phyloP scores from a whole-genome alignment of 2,113 vertebrate genomes.

The Thamnophis sirtalis region DNA sequence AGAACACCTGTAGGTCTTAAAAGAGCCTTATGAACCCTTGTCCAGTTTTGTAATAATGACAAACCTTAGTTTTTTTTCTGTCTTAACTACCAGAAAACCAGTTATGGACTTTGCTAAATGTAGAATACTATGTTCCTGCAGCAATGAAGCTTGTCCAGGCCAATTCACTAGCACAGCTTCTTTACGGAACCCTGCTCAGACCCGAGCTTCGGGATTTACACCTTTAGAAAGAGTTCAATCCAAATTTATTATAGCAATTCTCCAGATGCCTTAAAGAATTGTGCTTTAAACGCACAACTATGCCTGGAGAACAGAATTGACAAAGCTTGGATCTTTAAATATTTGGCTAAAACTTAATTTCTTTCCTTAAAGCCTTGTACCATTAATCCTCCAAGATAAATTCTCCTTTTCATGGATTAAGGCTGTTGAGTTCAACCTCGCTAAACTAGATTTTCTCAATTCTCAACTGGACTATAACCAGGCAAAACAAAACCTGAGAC shows the following conservation, averaged over 20 bases:
- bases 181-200: no score
- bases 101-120: no score
- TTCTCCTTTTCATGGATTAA: neutral
- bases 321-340: neutral
- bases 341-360: neutral
- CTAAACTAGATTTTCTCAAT: neutral
- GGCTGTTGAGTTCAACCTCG: neutral
- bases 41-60: neutral
- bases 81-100: neutral
- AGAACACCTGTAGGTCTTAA: neutral
- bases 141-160: no score
- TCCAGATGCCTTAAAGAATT: no score
- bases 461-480: neutral
- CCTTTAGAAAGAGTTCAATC: no score
- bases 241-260: no score
- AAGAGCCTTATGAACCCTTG: neutral
- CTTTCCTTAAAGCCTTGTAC: neutral
- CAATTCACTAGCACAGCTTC: no score
- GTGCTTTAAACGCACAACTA: no score
- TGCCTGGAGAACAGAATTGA: neutral
- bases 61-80: neutral
- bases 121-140: no score
- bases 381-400: neutral
- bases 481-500: neutral
- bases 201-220: no score